Base-by-base conservation (phyloP, 2,888 invertebrate species). In the Oithona nana region DNA sequence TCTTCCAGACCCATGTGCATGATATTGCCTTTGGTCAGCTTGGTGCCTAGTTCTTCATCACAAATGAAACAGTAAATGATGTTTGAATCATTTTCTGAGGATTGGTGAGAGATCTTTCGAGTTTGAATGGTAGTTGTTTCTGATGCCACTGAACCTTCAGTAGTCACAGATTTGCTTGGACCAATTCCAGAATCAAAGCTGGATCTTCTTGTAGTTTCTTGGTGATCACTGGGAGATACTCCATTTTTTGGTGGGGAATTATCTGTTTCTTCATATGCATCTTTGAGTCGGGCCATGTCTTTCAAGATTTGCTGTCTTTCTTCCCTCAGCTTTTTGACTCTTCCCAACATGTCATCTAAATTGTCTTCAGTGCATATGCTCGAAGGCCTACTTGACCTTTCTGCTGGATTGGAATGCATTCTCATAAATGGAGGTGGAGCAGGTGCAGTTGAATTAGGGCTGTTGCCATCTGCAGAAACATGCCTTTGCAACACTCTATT, bases 101-200 rank as follows among this genome's bases (percentile, higher is more conserved):
- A 11, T 16, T 39, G 8, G 16, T 39, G 39, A 39, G 8, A 11
- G 8, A 39, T 16, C 16, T 39, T 39, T 16, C 39, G 6, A 11
- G 39, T 88, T 87, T 68, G 84, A 81, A 48, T 88, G 83, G 68
- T 69, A 60, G 20, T 64, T 50, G 31, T 28, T 64, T 63, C 24
- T 20, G 26, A 26, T 50, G 31, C 26, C 62, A 61, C 24, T 20
- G 26, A 26, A 1, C 24, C 20, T 1, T 24, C 1, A n/a, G 54
- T 20, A 2, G 54, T 52, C 39, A 39, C 39, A 39, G 39, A 39
- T 39, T 39, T 39, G 39, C 8, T 39, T n/a, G n/a, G n/a, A 16
- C 39, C 39, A 39, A 39, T 11, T 39, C 39, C 39, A 39, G 39
- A 39, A 39, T 39, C 39, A 39, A 39, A 39, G 39, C 39, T 39